These are phyloP conservation scores for Lycopodina hypogea DNA, from an alignment of 37 sponge, comb jelly and placozoan species.

Conservation along the genomic window DNA sequence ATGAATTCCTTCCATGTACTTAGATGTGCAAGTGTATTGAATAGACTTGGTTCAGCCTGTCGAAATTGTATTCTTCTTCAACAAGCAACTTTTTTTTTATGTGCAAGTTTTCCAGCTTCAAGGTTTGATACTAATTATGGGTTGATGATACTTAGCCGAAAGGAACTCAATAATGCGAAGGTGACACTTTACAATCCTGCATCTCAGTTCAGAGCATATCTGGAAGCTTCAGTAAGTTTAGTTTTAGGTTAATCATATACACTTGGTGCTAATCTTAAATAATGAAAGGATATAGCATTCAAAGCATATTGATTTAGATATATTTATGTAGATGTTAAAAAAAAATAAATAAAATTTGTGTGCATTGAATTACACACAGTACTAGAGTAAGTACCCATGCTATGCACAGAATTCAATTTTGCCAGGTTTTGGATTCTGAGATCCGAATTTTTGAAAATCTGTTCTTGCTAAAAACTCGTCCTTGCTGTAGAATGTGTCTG, in stretches of 20 bases:
- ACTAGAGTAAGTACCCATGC: too few species aligned
- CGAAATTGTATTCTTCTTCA: not conserved
- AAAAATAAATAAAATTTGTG: too few species aligned
- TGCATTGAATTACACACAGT: too few species aligned
- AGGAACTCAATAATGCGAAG: constrained; percentile 8
- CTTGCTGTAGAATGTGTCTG: too few species aligned
- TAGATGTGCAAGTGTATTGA: not conserved
- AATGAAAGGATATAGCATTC: too few species aligned
- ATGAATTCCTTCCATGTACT: not conserved
- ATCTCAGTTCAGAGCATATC: constrained; percentile 7
- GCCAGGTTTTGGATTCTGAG: too few species aligned
- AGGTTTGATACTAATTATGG: constrained; percentile 18
- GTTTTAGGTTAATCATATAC: too few species aligned
- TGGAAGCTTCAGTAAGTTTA: not conserved
- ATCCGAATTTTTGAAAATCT: too few species aligned
- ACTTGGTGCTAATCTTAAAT: too few species aligned
- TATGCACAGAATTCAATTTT: too few species aligned
- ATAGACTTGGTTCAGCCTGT: not conserved
- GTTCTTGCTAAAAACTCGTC: too few species aligned
- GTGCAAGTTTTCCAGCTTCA: not conserved
- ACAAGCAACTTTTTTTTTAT: not conserved
- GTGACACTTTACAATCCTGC: not conserved
- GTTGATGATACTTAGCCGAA: constrained; percentile 9
- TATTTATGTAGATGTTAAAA: not conserved
- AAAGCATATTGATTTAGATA: not conserved